Evolutionary conservation across 2,888 invertebrate species (phyloP), one percentile per base, ranked within the genome.

Genomic region (Tipula vernalis): DNA sequence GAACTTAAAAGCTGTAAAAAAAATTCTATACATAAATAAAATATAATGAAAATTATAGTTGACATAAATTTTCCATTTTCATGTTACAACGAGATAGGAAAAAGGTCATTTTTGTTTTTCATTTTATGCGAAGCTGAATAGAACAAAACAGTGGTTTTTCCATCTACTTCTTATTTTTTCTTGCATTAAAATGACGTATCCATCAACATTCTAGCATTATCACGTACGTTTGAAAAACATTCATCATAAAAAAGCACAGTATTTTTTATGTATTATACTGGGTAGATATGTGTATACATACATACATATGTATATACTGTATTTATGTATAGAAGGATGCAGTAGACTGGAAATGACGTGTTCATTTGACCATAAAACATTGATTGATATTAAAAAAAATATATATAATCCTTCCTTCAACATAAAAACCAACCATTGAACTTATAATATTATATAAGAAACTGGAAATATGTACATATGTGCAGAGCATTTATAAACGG

Each of bases 291-390:
- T 47, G 10, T 57, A 57, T 57, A 5, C 10, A n/a, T n/a, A n/a
- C n/a, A n/a, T n/a, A n/a, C n/a, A n/a, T n/a, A n/a, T 18, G 2
- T 57, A 12, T 57, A 57, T 18, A 18, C 28, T 57, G 28, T 71
- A 28, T 28, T 4, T 41, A 42, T 71, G 28, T 71, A 71, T 13
- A 71, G 71, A 71, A 71, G 71, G 47, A 86, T 86, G 86, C 86
- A 86, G 86, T 86, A 86, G 86, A 86, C 86, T 86, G 86, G 18
- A 44, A 86, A 44, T 86, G 86, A 86, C 86, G 44, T 86, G 86
- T 86, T 86, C 44, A 86, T 86, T 86, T 86, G 86, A 36, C 86
- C 86, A 47, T 86, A 86, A 86, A 86, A 44, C 86, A 86, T 86
- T 86, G 86, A 86, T 86, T 86, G 86, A 86, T 86, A 86, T 86